Percentiles rank a stretch among this genome's conserved stretches.
These are phyloP conservation scores for Lasiurus cinereus DNA, from an alignment of 2,113 vertebrate genomes.

Conservation along the genomic window DNA sequence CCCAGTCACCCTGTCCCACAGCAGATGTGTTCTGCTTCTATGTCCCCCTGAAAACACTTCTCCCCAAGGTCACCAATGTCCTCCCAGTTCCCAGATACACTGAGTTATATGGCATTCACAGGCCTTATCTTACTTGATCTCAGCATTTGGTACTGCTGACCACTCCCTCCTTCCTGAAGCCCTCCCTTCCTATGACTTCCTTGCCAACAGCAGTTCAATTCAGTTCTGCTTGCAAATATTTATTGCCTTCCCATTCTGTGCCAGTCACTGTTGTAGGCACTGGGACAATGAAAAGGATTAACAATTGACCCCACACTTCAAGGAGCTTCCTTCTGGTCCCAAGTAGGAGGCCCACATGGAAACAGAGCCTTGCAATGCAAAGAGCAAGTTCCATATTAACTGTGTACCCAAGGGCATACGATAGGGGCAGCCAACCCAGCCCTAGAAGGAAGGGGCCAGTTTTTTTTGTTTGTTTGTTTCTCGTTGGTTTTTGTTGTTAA, in stretches of 20 bases:
- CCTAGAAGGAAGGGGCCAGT: no score
- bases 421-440: neutral
- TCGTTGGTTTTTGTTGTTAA: no score
- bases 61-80: neutral
- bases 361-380: neutral
- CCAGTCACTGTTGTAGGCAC: neutral
- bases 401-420: neutral
- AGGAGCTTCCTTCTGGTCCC: constrained; percentile 35
- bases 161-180: constrained; percentile 20
- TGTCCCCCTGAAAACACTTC: neutral
- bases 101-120: constrained; percentile 13
- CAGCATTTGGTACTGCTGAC: neutral
- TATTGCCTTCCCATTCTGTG: neutral
- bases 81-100: neutral
- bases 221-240: constrained; percentile 39
- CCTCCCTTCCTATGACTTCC: constrained; percentile 9
- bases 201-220: constrained; percentile 38
- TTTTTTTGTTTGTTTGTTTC: no score
- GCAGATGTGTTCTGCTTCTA: neutral
- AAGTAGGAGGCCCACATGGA: neutral
- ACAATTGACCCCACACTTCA: neutral
- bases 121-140: neutral
- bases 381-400: neutral
- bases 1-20: neutral
- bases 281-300: constrained; percentile 17